phyloP scores from a whole-genome alignment of 2,888 invertebrate species.

The Phortica okadai region DNA sequence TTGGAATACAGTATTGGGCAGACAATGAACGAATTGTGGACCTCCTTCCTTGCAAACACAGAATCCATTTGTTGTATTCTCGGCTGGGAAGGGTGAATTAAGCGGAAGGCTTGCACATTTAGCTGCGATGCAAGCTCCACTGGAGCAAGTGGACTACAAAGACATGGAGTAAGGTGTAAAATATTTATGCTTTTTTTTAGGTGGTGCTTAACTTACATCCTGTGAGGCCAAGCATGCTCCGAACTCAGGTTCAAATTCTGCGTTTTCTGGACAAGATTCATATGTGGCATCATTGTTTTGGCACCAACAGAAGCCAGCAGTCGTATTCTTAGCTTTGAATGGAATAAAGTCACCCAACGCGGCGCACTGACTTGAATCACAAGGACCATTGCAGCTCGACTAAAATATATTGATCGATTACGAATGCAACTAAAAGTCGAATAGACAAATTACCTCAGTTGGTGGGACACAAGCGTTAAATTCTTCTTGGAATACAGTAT shows the following conservation, averaged over 20 bases:
- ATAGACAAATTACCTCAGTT: background rate
- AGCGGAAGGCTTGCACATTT: constrained; percentile 31
- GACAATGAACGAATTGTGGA: constrained; percentile 24
- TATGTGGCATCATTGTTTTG: constrained; percentile 34
- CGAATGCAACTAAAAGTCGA: background rate
- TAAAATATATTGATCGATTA: background rate
- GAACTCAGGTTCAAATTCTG: background rate
- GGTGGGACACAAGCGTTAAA: background rate
- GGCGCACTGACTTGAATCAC: background rate
- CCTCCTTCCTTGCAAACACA: constrained; percentile 43
- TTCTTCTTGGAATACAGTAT: background rate
- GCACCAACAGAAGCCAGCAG: constrained; percentile 50
- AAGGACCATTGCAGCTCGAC: background rate
- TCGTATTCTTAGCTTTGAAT: constrained; percentile 46
- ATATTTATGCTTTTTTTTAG: background rate
- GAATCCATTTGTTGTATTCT: constrained; percentile 51
- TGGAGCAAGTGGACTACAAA: constrained; percentile 36
- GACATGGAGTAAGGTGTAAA: background rate
- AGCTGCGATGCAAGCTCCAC: background rate
- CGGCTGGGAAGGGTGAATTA: constrained; percentile 44
- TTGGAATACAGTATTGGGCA: background rate
- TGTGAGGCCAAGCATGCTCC: constrained; percentile 26
- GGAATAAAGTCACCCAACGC: background rate
- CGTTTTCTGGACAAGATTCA: constrained; percentile 32
- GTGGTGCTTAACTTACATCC: background rate